Evolutionary conservation across 1,140 invertebrate species (phyloP), one percentile per base, ranked within the genome.

Genomic region (Drosophila insularis): DNA sequence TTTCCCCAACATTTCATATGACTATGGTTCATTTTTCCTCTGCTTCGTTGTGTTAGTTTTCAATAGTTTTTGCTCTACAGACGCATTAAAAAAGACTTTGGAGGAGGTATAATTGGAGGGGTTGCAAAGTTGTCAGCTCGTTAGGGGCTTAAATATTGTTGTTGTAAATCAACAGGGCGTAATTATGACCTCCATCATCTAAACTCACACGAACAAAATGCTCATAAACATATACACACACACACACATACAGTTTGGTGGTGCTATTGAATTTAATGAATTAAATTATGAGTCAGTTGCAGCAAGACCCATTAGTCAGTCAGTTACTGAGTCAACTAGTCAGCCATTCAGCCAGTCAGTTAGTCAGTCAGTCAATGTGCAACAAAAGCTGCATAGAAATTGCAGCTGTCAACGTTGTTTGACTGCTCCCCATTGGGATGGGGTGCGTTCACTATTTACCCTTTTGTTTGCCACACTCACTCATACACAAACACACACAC

Each of bases 231-330:
- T n/a, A 11, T 35, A 62, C 4, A 82, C 35, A 37, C 35, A 37
- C 35, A 13, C 2, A 2, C 10, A 37, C 35, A 13, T 10, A 37
- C 10, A 37, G 35, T 37, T 10, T 37, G 32, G 1, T 35, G 32
- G 8, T 10, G 32, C 32, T 35, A 35, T 79, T 60, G 71, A 82
- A 87, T 79, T 89, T 77, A 89, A 87, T 82, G 87, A 87, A 87
- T 87, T 87, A 89, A 87, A 89, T 87, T 87, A 87, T 89, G 63
- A 82, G 69, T 69, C 66, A 67, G 69, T 74, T 62, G 69, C 58
- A 71, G 39, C 39, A 23, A 43, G 39, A 27, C 63, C 43, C 17
- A 50, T 21, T 50, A 50, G 43, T 50, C 43, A 50, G 68, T 14
- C 27, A 21, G 37, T 60, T 35, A 55, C n/a, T 23, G n/a, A 23